Conservation (phyloP, 2,888 invertebrate genomes). For the Ochropacha duplaris region DNA sequence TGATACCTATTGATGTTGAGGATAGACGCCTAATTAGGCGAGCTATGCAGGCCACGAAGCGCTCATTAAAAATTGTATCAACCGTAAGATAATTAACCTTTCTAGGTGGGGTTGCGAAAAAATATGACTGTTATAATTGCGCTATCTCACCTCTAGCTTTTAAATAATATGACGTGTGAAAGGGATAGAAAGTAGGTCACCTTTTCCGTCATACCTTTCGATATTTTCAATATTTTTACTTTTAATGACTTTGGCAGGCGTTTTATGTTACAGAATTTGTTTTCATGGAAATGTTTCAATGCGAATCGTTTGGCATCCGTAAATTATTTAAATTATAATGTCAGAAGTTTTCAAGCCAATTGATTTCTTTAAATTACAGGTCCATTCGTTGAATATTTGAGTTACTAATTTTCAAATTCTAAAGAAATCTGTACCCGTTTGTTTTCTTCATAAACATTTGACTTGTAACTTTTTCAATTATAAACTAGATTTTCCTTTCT, state of each 20-base stretch:
- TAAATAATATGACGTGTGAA: not conserved
- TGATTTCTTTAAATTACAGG: not conserved
- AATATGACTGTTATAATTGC: not conserved
- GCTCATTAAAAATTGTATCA: slow-evolving; percentile 5
- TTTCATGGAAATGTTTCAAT: not conserved
- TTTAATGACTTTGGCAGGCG: not conserved
- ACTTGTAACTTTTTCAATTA: not conserved
- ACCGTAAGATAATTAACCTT: not conserved
- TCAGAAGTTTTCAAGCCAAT: not conserved
- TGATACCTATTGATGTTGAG: not conserved
- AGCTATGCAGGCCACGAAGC: not conserved
- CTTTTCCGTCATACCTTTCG: not conserved
- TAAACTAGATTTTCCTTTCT: not conserved
- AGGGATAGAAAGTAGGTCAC: slow-evolving; percentile 1
- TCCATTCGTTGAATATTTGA: not conserved
- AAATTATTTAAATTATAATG: not conserved
- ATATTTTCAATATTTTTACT: slow-evolving; percentile 1
- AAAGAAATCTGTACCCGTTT: not conserved
- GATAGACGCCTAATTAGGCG: not conserved
- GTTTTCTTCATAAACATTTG: not conserved
- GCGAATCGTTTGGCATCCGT: not conserved
- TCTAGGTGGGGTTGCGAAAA: not conserved
- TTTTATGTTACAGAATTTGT: not conserved
- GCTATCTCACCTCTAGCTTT: not conserved
- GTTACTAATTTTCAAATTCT: not conserved